Percentiles rank a stretch among this genome's conserved stretches.
Evolutionary conservation across 2,797 vertebrate genomes (phyloP).

Genomic region (Salmo trutta): DNA sequence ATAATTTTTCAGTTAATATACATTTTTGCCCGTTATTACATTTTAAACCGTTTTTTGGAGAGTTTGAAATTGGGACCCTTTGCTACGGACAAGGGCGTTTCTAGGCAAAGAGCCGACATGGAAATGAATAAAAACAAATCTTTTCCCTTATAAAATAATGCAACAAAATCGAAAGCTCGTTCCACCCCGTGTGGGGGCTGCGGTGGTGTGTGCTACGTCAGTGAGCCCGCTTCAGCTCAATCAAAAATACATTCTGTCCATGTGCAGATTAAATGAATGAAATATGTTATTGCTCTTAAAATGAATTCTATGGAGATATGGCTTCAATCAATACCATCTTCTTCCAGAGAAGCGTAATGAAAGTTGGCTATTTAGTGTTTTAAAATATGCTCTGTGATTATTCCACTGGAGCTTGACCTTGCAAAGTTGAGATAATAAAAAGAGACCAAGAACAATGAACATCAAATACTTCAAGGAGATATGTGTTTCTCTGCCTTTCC

Average conservation of each 20-base stretch:
- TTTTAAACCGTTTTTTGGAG: too few species aligned
- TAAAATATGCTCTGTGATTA: conserved; percentile 33
- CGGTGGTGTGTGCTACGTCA: too few species aligned
- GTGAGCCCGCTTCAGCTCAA: conserved; percentile 6
- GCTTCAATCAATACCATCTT: conserved; percentile 14
- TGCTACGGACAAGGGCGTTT: too few species aligned
- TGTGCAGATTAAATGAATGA: conserved; percentile 17
- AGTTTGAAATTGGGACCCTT: too few species aligned
- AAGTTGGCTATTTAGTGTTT: conserved; percentile 26
- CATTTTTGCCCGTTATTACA: too few species aligned
- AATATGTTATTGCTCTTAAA: conserved; percentile 10
- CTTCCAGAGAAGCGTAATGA: conserved; percentile 11
- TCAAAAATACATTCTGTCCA: conserved; percentile 23
- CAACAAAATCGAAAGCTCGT: too few species aligned
- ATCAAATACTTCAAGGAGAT: conserved; percentile 30
- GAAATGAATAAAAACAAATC: too few species aligned
- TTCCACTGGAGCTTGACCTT: conserved; percentile 49
- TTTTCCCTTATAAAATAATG: too few species aligned
- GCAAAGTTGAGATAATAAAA: conserved; percentile 56
- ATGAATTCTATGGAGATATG: conserved; percentile 3
- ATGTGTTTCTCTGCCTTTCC: conserved; percentile 45
- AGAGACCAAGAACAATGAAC: too few species aligned
- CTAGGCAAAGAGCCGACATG: too few species aligned
- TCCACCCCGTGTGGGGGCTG: too few species aligned
- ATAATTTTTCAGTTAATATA: too few species aligned